Base-by-base conservation (phyloP, 1,140 invertebrate genomes). In the Sipha flava region DNA sequence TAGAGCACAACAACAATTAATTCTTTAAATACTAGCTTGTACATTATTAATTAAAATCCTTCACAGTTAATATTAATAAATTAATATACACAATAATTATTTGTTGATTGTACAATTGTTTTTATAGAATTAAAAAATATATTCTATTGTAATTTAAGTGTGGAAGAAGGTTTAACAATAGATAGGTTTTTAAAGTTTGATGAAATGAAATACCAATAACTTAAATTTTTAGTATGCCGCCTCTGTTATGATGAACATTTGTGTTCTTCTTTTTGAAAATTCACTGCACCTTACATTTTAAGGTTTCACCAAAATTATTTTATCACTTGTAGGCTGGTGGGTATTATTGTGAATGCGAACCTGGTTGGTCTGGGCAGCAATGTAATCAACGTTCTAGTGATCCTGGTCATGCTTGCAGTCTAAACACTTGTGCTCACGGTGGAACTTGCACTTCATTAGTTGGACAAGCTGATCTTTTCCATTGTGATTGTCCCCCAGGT, bases 401-500 rank as follows among this genome's bases (percentile, higher is more conserved):
- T 57, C 40, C n/a, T 72, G 49, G 52, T 52, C 70, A 45, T 68
- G 88, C 89, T 37, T 93, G 92, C 83, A 83, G 83, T 6, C 87
- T 84, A 77, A 87, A 86, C 79, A 64, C 91, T 4, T 92, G 91
- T 83, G 83, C 84, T 37, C 90, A 92, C 83, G 89, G 89, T 2
- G 90, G 88, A 49, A 88, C 87, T 82, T 92, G 89, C 85, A 86
- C 82, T 59, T 84, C 84, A 75, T 29, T 57, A 26, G 81, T 82
- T 81, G 82, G 86, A 18, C 91, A 90, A 2, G 89, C 89, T 23
- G 90, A 91, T 72, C 16, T 92, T 84, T 95, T 93, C 84, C 92
- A 90, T 6, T 97, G 95, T 85, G 84, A 86, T 2, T 97, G 95
- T 84, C 84, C 86, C 31, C 87, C 88, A 5, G 93, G 92, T 29